These are phyloP conservation scores for Scophthalmus maximus DNA, from an alignment of 2,113 vertebrate species.

Conservation along the genomic window DNA sequence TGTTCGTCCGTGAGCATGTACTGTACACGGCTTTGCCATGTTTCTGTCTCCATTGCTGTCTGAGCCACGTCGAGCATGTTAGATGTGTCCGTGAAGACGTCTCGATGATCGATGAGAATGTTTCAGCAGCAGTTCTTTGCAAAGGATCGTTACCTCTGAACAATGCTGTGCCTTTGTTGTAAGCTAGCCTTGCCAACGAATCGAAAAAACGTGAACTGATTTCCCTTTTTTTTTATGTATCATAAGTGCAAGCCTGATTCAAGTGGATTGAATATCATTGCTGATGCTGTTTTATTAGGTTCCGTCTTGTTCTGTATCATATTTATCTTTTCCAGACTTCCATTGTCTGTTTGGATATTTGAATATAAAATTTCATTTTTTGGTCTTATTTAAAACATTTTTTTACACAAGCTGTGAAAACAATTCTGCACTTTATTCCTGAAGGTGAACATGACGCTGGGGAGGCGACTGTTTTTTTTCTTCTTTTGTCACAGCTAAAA, in stretches of 20 bases:
- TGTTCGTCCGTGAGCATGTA: slow-evolving; percentile 47
- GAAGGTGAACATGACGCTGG: slow-evolving; percentile 78
- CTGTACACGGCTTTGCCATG: slow-evolving; percentile 41
- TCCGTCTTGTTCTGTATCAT: slow-evolving; percentile 71
- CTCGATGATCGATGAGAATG: slow-evolving; percentile 66
- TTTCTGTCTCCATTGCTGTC: slow-evolving; percentile 51
- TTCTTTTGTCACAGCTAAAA: slow-evolving; percentile 79
- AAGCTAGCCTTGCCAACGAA: slow-evolving; percentile 87
- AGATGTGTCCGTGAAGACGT: slow-evolving; percentile 60
- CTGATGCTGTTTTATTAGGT: slow-evolving; percentile 72
- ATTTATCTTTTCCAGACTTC: slow-evolving; percentile 79
- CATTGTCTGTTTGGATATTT: slow-evolving; percentile 78
- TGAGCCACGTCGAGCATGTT: slow-evolving; percentile 71
- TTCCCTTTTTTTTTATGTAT: slow-evolving; percentile 64
- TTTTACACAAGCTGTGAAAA: slow-evolving; percentile 87
- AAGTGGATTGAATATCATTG: slow-evolving; percentile 73
- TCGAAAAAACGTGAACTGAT: slow-evolving; percentile 71
- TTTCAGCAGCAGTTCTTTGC: slow-evolving; percentile 79
- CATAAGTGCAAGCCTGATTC: slow-evolving; percentile 73
- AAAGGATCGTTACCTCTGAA: slow-evolving; percentile 86
- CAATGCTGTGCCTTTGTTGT: slow-evolving; percentile 88
- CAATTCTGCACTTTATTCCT: slow-evolving; percentile 87
- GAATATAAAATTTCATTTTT: slow-evolving; percentile 58
- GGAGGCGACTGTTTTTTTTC: slow-evolving; percentile 74
- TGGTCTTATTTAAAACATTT: slow-evolving; percentile 76